Evolutionary conservation across 2,888 invertebrate genomes (phyloP).

Genomic region (Polydrusus tereticollis): DNA sequence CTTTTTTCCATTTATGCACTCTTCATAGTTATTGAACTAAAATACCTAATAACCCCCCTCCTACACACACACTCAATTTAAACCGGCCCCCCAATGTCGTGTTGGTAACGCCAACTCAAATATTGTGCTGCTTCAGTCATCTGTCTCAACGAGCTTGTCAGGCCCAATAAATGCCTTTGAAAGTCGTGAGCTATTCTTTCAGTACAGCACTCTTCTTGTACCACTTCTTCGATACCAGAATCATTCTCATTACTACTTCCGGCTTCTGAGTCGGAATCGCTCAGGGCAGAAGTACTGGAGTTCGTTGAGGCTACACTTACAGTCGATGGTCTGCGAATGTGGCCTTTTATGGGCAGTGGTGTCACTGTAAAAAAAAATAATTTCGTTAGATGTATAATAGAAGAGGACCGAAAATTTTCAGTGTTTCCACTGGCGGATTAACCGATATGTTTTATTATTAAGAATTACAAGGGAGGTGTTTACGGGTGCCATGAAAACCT

Average conservation of each 20-base stretch:
- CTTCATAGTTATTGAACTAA: slow-evolving; percentile 34
- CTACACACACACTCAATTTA: slow-evolving; percentile 51
- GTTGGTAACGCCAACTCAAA: slow-evolving; percentile 90
- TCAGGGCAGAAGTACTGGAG: slow-evolving; percentile 71
- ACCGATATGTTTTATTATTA: no score
- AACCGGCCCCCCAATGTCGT: slow-evolving; percentile 78
- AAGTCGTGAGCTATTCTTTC: slow-evolving; percentile 82
- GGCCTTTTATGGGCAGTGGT: slow-evolving; percentile 64
- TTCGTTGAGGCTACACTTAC: slow-evolving; percentile 78
- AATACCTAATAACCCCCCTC: slow-evolving; percentile 31
- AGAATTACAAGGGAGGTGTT: no score
- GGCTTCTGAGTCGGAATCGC: slow-evolving; percentile 85
- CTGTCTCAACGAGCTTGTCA: slow-evolving; percentile 85
- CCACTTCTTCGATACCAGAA: slow-evolving; percentile 79
- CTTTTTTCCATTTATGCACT: slow-evolving; percentile 39
- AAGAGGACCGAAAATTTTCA: no score
- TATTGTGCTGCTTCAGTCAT: slow-evolving; percentile 91
- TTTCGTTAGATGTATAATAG: no score
- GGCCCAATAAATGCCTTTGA: slow-evolving; percentile 85
- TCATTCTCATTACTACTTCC: slow-evolving; percentile 76
- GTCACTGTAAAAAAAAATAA: slow-evolving; percentile 30
- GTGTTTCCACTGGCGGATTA: no score
- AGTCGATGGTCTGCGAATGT: slow-evolving; percentile 81
- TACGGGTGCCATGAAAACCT: no score
- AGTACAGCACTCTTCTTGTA: slow-evolving; percentile 69